A percentile compares a stretch with the other conserved stretches of the same genome.
Evolutionary conservation across 2,797 vertebrate species (phyloP).

Genomic region (Fistularia tabacaria): DNA sequence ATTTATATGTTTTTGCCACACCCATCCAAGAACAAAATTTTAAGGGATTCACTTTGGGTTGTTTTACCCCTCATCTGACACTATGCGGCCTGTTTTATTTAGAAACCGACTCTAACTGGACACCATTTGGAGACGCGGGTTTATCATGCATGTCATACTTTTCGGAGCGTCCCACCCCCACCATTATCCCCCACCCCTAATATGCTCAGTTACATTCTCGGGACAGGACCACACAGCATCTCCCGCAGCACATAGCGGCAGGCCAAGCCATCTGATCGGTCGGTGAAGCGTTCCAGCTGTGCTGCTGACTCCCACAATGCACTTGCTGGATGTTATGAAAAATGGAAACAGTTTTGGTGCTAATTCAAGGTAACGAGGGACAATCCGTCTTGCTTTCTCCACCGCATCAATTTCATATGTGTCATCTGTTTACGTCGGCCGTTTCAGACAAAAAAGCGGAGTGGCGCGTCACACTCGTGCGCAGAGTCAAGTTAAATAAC

Average conservation of each 20-base stretch:
- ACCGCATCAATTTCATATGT: conserved; percentile 11
- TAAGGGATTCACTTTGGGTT: conserved; percentile 10
- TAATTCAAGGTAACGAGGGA: conserved; percentile 11
- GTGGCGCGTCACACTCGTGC: conserved; percentile 2
- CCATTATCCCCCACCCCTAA: no score
- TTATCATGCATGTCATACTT: conserved; percentile 65
- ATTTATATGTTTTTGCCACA: neutral
- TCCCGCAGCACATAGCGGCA: conserved; percentile 19
- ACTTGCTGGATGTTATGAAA: conserved; percentile 14
- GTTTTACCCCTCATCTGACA: conserved; percentile 52
- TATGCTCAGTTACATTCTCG: conserved; percentile 31
- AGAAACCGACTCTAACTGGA: conserved; percentile 57
- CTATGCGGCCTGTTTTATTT: conserved; percentile 61
- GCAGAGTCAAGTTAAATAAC: conserved; percentile 10
- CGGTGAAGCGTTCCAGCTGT: conserved; percentile 30
- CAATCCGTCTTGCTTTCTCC: conserved; percentile 22
- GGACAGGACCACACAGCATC: conserved; percentile 49
- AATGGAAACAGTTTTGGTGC: conserved; percentile 25
- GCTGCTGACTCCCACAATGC: conserved; percentile 36
- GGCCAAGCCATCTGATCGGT: conserved; percentile 37
- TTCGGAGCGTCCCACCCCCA: conserved; percentile 7
- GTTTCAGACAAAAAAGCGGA: no score
- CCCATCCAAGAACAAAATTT: conserved; percentile 13
- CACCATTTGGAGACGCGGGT: conserved; percentile 52
- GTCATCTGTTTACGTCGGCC: conserved; percentile 14